Conservation (phyloP, 2,888 invertebrate genomes). For the Dolichopus griseipennis region DNA sequence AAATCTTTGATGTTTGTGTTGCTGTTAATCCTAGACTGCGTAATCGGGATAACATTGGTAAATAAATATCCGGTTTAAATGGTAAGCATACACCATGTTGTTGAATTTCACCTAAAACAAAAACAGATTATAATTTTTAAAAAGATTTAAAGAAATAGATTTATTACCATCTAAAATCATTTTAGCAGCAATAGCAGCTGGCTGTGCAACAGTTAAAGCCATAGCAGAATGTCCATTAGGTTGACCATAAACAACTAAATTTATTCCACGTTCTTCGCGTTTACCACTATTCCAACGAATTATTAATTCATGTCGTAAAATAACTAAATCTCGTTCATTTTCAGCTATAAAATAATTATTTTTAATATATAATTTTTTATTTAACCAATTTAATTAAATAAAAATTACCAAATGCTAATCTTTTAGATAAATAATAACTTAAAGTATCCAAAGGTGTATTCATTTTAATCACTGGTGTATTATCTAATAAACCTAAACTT, state of each 20-base stretch:
- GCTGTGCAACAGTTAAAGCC: slow-evolving; percentile 89
- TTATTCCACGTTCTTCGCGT: slow-evolving; percentile 71
- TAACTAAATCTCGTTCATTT: slow-evolving; percentile 85
- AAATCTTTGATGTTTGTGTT: slow-evolving; percentile 54
- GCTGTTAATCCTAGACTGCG: slow-evolving; percentile 73
- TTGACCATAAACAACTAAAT: slow-evolving; percentile 85
- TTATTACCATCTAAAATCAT: slow-evolving; percentile 80
- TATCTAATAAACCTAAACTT: slow-evolving; percentile 78
- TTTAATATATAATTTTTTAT: not conserved
- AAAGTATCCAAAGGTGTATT: slow-evolving; percentile 88
- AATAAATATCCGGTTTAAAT: slow-evolving; percentile 84
- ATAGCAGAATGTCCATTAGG: slow-evolving; percentile 82
- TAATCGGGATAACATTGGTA: slow-evolving; percentile 81
- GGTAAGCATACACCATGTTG: slow-evolving; percentile 88
- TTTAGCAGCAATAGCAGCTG: slow-evolving; percentile 90
- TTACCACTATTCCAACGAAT: slow-evolving; percentile 85
- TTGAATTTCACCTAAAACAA: slow-evolving; percentile 73
- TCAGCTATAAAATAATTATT: slow-evolving; percentile 45
- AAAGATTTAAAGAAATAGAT: not conserved
- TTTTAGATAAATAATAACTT: slow-evolving; percentile 76
- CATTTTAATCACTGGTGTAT: slow-evolving; percentile 69
- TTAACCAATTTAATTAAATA: not conserved
- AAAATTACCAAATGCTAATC: slow-evolving; percentile 60
- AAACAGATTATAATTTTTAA: not conserved
- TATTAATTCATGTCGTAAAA: slow-evolving; percentile 86